Evolutionary conservation across 2,113 vertebrate species (phyloP), one percentile per base, ranked within the genome.

Genomic region (Platanista minor): DNA sequence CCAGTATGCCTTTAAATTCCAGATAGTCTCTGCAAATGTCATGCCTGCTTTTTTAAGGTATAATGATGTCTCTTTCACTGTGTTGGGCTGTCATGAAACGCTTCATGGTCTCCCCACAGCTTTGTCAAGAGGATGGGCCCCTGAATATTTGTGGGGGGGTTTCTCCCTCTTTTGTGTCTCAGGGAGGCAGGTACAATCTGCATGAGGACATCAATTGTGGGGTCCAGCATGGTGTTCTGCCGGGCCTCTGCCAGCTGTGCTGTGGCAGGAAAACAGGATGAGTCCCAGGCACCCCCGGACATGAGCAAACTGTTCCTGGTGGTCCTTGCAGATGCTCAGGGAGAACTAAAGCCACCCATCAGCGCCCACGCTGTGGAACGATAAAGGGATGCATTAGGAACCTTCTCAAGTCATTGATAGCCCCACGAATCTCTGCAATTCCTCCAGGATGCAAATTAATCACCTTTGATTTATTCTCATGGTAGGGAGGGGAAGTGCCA

Each of bases 211-310:
- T 41, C 69, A 62, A 5, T 21, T 12, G 57, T n/a, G 46, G 71
- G 72, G 29, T 33, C 31, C 8, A 49, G 36, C 1, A 0, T 4
- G 18, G 25, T 6, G 3, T n/a, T 36, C 57, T 33, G 3, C 12
- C 25, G 18, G 8, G 39, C 41, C 27, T 66, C 39, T 41, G 74
- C 25, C 23, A 9, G 29, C 23, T 57, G 20, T 36, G 3, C 31
- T 7, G 39, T 3, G 29, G n/a, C 85, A 88, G 57, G 80, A 74
- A 72, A n/a, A 46, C 1, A 0, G 5, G 20, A 25, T 17, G 23
- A n/a, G 31, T 8, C 71, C 25, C 5, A 31, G 80, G 13, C 54
- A 31, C 12, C 4, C 29, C 36, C 20, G 6, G 41, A 33, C 41
- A 59, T 6, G 0, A 33, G 18, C 80, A 85, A 9, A 39, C 20